Conservation (phyloP, 2,113 vertebrate species). For the Eulemur rufifrons region DNA sequence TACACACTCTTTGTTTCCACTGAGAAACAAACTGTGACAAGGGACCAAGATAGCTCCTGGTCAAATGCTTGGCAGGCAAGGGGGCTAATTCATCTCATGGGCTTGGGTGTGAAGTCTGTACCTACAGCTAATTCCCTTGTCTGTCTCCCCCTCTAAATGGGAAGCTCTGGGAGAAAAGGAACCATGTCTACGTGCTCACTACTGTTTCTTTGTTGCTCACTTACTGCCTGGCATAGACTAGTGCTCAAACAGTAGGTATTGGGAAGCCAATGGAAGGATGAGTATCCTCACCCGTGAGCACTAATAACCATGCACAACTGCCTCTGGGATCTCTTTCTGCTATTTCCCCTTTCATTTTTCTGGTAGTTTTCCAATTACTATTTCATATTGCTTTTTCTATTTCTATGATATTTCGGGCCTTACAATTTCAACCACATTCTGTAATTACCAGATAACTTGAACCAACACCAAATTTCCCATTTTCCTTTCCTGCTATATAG, state of each 20-base stretch:
- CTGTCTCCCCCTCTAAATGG: not conserved
- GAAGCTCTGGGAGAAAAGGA: not conserved
- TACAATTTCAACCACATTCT: conserved; percentile 11
- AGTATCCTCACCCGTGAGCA: not conserved
- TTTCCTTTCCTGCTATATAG: not conserved
- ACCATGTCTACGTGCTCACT: not conserved
- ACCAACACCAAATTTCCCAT: not conserved
- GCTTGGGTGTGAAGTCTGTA: not conserved
- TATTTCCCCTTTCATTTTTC: not conserved
- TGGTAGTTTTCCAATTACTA: not conserved
- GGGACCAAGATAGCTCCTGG: not conserved
- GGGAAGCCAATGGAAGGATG: not conserved
- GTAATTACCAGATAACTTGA: not conserved
- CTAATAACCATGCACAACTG: not conserved
- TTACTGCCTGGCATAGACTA: not conserved
- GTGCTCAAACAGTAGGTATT: not conserved
- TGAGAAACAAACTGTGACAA: not conserved
- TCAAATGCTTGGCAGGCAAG: not conserved
- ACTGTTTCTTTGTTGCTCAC: not conserved
- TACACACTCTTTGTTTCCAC: not conserved
- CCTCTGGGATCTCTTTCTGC: not conserved
- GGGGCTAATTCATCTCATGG: not conserved
- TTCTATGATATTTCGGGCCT: not conserved
- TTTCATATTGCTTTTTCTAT: not conserved
- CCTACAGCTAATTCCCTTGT: not conserved